Evolutionary conservation across 2,797 vertebrate genomes (phyloP).

Genomic region (Platalea minor): DNA sequence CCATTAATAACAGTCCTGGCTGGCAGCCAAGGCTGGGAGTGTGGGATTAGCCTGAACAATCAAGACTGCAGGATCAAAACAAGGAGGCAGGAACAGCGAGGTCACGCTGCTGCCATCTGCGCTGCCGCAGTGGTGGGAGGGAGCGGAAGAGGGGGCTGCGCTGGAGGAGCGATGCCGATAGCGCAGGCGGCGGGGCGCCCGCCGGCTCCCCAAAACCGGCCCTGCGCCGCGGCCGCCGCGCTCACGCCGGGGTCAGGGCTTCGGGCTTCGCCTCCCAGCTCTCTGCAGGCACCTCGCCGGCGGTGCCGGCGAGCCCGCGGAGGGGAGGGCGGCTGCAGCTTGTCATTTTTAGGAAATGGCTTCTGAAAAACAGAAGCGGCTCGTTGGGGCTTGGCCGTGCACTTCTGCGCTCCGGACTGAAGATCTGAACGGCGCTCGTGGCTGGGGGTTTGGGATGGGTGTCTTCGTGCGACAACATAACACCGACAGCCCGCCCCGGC

Average conservation of each 20-base stretch:
- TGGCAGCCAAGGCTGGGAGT: conserved; percentile 84
- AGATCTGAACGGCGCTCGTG: rapidly evolving
- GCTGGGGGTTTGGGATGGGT: background rate
- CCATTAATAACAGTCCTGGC: conserved; percentile 88
- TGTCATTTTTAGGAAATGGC: background rate
- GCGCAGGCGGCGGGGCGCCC: background rate
- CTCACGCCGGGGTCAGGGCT: background rate
- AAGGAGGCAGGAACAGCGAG: conserved; percentile 88
- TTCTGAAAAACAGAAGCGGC: background rate
- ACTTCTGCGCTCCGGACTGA: rapidly evolving
- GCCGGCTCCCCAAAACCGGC: background rate
- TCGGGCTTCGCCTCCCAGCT: background rate
- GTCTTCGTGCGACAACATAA: rapidly evolving
- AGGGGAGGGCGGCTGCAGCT: background rate
- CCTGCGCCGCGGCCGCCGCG: background rate
- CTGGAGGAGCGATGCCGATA: background rate
- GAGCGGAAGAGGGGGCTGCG: conserved; percentile 66
- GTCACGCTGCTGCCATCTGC: conserved; percentile 95
- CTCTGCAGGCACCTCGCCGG: background rate
- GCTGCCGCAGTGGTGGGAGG: conserved; percentile 90
- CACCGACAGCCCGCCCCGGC: rapidly evolving
- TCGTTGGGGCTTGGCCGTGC: rapidly evolving
- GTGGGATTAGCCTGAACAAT: conserved; percentile 91
- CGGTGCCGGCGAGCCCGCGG: rapidly evolving
- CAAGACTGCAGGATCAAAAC: conserved; percentile 89